phyloP scores from a whole-genome alignment of 1,140 invertebrate species.

The Caerostris extrusa region DNA sequence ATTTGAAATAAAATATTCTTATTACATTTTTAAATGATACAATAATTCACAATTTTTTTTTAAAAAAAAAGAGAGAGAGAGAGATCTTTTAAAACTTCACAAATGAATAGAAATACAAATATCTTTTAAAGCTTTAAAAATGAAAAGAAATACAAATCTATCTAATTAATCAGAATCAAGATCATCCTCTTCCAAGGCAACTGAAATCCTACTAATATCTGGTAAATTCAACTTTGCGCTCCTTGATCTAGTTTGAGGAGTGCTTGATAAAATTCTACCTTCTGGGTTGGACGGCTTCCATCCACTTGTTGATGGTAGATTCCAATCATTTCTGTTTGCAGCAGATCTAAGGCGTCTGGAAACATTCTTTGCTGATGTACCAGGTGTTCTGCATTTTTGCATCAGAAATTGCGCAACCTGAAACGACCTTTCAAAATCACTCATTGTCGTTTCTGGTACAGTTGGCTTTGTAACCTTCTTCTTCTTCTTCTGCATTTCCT shows the following conservation, averaged over 20 bases:
- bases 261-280: conserved; percentile 10
- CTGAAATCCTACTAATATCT: conserved; percentile 5
- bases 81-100: no score
- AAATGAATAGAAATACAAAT: no score
- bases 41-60: no score
- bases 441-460: neutral
- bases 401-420: neutral
- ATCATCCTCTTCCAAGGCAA: neutral
- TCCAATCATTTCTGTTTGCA: neutral
- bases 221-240: conserved; percentile 11
- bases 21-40: no score
- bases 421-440: neutral
- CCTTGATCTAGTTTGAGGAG: conserved; percentile 41
- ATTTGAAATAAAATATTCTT: no score
- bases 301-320: neutral
- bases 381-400: neutral
- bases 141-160: no score
- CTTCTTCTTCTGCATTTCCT: neutral
- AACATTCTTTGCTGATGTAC: neutral
- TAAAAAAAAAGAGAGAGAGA: no score
- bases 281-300: neutral
- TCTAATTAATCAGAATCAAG: neutral
- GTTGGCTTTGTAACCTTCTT: neutral
- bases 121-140: no score
- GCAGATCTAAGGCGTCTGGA: neutral